Conservation (phyloP, 2,113 vertebrate species). For the Pteropus alecto region DNA sequence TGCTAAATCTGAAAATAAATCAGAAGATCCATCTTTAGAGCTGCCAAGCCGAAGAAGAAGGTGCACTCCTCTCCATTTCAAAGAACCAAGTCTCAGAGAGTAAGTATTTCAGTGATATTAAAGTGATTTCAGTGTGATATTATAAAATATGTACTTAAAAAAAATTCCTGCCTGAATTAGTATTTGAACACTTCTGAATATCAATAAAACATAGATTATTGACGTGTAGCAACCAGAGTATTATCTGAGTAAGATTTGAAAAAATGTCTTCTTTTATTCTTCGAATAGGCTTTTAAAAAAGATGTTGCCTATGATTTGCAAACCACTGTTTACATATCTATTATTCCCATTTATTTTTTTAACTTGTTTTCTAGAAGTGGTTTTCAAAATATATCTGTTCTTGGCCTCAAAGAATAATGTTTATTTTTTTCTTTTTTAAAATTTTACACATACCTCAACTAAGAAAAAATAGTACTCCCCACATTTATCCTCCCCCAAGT, state of each 20-base stretch:
- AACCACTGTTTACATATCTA: neutral
- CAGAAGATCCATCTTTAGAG: conserved; percentile 48
- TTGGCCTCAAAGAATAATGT: neutral
- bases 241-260: neutral
- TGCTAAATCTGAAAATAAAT: conserved; percentile 37
- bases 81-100: conserved; percentile 77
- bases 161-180: neutral
- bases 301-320: neutral
- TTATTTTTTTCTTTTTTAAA: neutral
- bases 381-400: conserved; percentile 2
- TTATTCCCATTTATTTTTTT: neutral
- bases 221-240: neutral
- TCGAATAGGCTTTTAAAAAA: neutral
- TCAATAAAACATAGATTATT: neutral
- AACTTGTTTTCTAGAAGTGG: neutral
- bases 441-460: neutral
- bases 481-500: neutral
- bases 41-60: conserved; percentile 52
- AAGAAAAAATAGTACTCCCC: neutral
- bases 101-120: conserved; percentile 43
- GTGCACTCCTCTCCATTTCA: conserved; percentile 68
- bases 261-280: neutral
- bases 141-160: neutral
- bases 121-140: neutral
- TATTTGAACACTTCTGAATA: neutral